Conservation (phyloP, 2,113 vertebrate species). For the Okapia johnstoni region DNA sequence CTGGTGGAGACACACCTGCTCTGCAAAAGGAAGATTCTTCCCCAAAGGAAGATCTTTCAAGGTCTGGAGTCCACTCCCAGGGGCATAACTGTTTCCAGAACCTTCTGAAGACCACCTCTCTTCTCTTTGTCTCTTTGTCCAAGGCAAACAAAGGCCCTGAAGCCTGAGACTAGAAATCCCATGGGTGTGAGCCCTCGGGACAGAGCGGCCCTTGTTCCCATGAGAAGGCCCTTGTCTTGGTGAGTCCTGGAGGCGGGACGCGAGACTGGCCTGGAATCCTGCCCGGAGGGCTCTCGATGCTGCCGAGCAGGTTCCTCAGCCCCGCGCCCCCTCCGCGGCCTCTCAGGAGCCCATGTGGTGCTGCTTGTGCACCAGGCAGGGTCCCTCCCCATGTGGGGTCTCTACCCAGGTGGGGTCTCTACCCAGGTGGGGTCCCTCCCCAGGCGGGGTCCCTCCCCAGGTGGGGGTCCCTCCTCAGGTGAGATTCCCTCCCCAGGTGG, state of each 20-base stretch:
- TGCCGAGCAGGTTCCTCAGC: not conserved
- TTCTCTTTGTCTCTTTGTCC: not conserved
- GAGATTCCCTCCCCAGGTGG: too few species aligned
- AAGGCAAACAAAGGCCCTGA: not conserved
- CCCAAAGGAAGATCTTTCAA: not conserved
- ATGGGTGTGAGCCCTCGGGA: not conserved
- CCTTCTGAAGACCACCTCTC: not conserved
- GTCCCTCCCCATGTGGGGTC: too few species aligned
- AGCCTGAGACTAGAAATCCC: not conserved
- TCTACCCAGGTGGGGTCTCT: too few species aligned
- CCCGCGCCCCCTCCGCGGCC: fast-evolving
- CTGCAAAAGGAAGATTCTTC: not conserved
- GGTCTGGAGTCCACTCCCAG: not conserved
- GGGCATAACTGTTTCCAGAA: not conserved
- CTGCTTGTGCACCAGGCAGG: not conserved
- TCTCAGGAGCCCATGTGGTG: not conserved
- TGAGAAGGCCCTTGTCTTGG: not conserved
- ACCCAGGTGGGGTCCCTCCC: too few species aligned
- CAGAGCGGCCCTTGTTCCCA: not conserved
- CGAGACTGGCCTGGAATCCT: not conserved
- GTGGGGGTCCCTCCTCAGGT: too few species aligned
- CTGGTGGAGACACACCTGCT: not conserved
- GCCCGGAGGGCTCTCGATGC: not conserved
- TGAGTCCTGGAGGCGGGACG: not conserved
- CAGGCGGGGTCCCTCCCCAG: not conserved